Evolutionary conservation across 2,888 invertebrate species (phyloP).

Genomic region (Alsophila aescularia): DNA sequence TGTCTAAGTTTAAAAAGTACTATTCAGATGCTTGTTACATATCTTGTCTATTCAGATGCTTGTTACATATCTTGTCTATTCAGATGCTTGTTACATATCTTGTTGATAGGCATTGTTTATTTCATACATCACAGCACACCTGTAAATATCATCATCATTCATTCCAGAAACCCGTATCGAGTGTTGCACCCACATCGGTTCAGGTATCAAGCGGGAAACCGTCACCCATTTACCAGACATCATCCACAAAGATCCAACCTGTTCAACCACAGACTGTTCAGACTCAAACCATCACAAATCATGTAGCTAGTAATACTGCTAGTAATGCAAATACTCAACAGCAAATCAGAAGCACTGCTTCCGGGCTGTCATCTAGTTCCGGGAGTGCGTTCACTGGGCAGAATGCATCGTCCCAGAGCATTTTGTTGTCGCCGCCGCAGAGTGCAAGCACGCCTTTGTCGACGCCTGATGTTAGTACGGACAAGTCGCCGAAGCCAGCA

Average conservation of each 20-base stretch:
- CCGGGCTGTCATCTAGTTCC: conserved; percentile 78
- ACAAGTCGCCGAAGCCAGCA: conserved; percentile 89
- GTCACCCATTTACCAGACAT: conserved; percentile 91
- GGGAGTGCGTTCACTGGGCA: conserved; percentile 71
- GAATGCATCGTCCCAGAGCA: conserved; percentile 73
- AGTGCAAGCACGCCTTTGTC: conserved; percentile 85
- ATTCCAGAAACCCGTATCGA: conserved; percentile 93
- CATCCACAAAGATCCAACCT: conserved; percentile 91
- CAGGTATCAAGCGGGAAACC: conserved; percentile 87
- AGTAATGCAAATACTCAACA: conserved; percentile 79
- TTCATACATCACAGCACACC: conserved; percentile 49
- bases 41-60: too few relatives aligned
- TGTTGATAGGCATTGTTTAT: background rate
- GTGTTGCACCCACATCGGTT: conserved; percentile 92
- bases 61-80: too few relatives aligned
- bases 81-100: too few relatives aligned
- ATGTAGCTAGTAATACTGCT: conserved; percentile 77
- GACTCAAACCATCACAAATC: conserved; percentile 75
- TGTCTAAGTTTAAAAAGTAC: too few relatives aligned
- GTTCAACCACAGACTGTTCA: conserved; percentile 90
- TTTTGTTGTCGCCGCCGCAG: conserved; percentile 85
- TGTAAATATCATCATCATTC: conserved; percentile 80
- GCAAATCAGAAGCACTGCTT: conserved; percentile 82
- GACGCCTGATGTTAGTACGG: conserved; percentile 81
- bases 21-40: too few relatives aligned